Evolutionary conservation across 2,797 vertebrate species (phyloP).

Genomic region (Sarcoramphus papa): DNA sequence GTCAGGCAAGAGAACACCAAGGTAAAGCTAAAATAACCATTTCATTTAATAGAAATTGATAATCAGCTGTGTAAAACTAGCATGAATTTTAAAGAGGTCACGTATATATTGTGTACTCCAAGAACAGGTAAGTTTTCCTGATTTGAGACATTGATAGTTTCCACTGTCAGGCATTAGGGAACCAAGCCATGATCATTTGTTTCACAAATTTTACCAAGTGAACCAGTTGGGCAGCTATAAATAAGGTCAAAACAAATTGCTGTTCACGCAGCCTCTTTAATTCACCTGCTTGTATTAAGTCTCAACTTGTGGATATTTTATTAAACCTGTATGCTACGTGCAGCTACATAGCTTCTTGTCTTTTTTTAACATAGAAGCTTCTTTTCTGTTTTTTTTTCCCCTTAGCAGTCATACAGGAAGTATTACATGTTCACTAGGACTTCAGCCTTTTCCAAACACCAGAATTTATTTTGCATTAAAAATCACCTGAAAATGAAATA

Average conservation of each 20-base stretch:
- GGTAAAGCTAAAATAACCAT: slow-evolving; percentile 75
- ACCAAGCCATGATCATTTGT: not conserved
- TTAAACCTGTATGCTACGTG: not conserved
- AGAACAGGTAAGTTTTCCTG: not conserved
- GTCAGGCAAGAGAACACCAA: slow-evolving; percentile 90
- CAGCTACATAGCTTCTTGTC: not conserved
- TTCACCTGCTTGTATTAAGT: not conserved
- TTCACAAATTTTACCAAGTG: not conserved
- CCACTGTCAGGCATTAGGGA: not conserved
- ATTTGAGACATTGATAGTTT: not conserved
- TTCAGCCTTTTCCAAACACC: not conserved
- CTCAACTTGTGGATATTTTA: not conserved
- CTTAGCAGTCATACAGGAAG: not conserved
- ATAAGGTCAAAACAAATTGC: not conserved
- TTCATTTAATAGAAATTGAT: not conserved
- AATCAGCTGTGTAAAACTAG: not conserved
- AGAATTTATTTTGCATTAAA: not conserved
- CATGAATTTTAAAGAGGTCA: not conserved
- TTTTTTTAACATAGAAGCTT: not conserved
- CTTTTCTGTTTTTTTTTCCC: not conserved
- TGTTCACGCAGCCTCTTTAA: not conserved
- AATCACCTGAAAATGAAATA: not conserved
- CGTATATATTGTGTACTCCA: not conserved
- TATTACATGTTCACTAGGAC: not conserved
- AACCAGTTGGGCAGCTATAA: slow-evolving; percentile 17